These are phyloP conservation scores for Rattus rattus DNA, from an alignment of 2,113 vertebrate genomes.

Conservation along the genomic window DNA sequence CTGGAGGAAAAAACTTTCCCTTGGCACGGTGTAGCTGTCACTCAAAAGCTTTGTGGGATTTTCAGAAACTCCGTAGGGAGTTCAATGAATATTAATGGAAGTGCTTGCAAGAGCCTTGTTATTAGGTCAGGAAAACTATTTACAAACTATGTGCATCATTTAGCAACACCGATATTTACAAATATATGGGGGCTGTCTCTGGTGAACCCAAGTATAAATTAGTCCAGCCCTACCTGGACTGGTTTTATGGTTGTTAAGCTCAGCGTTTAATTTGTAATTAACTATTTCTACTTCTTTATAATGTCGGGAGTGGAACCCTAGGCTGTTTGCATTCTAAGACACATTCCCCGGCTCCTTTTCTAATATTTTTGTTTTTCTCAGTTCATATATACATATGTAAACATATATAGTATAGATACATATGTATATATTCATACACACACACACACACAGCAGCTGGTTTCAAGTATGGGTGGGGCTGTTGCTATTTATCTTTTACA, in stretches of 20 bases:
- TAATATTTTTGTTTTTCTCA: neutral
- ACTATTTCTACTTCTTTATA: neutral
- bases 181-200: neutral
- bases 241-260: neutral
- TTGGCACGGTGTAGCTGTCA: neutral
- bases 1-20: neutral
- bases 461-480: no score
- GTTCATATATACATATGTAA: neutral
- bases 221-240: neutral
- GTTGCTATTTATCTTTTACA: neutral
- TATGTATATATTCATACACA: neutral
- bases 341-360: neutral
- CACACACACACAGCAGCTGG: no score
- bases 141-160: constrained; percentile 21
- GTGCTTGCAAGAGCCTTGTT: constrained; percentile 17
- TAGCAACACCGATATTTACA: neutral
- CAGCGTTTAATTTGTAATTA: constrained; percentile 20
- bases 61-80: constrained; percentile 21
- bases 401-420: neutral
- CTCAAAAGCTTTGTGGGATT: neutral
- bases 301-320: neutral
- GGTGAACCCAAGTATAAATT: neutral
- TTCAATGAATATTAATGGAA: constrained; percentile 61
- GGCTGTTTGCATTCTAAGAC: neutral
- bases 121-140: constrained; percentile 20